Evolutionary conservation across 2,797 vertebrate species (phyloP).

Genomic region (Intellagama lesueurii): DNA sequence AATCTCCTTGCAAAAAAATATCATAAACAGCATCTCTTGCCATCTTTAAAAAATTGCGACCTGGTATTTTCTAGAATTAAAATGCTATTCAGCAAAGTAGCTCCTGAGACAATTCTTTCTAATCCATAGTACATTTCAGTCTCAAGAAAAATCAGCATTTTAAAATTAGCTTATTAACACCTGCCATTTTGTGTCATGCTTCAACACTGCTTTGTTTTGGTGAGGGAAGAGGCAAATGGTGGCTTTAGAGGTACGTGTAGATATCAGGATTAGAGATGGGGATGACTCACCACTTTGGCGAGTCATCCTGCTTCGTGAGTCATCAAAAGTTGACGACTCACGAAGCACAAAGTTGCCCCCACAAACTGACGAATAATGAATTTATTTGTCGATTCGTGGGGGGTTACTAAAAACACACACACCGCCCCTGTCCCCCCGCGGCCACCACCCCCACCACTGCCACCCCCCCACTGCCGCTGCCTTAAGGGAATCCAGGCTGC

Average conservation of each 20-base stretch:
- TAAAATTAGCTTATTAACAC: constrained; percentile 41
- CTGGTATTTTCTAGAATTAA: constrained; percentile 69
- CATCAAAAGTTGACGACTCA: too few relatives aligned
- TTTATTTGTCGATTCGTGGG: too few relatives aligned
- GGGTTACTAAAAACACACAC: too few relatives aligned
- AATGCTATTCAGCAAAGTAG: constrained; percentile 61
- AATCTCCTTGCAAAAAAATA: constrained; percentile 64
- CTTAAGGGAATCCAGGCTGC: too few relatives aligned
- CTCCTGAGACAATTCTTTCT: constrained; percentile 58
- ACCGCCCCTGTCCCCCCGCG: too few relatives aligned
- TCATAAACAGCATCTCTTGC: constrained; percentile 60
- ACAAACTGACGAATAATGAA: too few relatives aligned
- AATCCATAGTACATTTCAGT: constrained; percentile 46
- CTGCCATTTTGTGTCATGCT: constrained; percentile 26
- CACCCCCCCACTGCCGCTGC: too few relatives aligned
- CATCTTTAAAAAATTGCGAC: constrained; percentile 66
- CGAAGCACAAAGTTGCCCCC: too few relatives aligned
- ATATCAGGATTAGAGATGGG: too few relatives aligned
- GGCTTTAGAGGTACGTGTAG: background rate
- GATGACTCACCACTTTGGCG: too few relatives aligned
- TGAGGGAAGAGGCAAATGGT: background rate
- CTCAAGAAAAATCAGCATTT: background rate
- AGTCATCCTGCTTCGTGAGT: too few relatives aligned
- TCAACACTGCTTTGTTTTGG: background rate
- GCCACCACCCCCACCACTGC: too few relatives aligned